Evolutionary conservation across 1,140 invertebrate species (phyloP).

Genomic region (Drosophila tsacasi): DNA sequence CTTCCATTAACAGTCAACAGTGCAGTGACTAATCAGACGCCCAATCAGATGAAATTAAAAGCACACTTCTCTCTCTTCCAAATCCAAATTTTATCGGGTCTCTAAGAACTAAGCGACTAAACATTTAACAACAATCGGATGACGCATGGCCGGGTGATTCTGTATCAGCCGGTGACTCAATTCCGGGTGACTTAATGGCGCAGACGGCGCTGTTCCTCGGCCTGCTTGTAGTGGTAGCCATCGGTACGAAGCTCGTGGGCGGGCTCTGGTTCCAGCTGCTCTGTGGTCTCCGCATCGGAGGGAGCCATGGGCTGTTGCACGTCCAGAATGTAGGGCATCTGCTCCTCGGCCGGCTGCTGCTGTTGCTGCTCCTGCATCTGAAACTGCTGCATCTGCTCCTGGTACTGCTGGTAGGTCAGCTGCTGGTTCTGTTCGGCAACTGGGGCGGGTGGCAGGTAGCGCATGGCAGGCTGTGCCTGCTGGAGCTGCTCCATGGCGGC

Average conservation of each 20-base stretch:
- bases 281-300: conserved; percentile 59
- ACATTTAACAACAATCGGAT: conserved; percentile 63
- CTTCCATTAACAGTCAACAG: no score
- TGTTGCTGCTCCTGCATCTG: conserved; percentile 29
- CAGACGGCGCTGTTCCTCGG: conserved; percentile 58
- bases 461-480: conserved; percentile 47
- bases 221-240: conserved; percentile 78
- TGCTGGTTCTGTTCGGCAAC: conserved; percentile 51
- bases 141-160: conserved; percentile 16
- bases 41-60: neutral
- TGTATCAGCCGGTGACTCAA: conserved; percentile 25
- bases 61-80: conserved; percentile 9
- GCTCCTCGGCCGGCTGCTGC: conserved; percentile 29
- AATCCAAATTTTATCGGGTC: conserved; percentile 40
- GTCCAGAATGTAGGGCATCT: conserved; percentile 70
- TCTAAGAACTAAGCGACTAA: conserved; percentile 56
- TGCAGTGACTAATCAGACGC: conserved; percentile 2
- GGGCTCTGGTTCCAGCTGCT: conserved; percentile 55
- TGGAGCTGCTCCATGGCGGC: conserved; percentile 25
- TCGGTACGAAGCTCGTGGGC: conserved; percentile 74
- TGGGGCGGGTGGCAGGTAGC: conserved; percentile 51
- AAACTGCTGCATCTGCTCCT: conserved; percentile 57
- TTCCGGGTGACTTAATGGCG: conserved; percentile 53
- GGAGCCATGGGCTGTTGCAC: conserved; percentile 73
- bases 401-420: conserved; percentile 73